phyloP scores from a whole-genome alignment of 2,888 invertebrate species.

The Furcula furcula region DNA sequence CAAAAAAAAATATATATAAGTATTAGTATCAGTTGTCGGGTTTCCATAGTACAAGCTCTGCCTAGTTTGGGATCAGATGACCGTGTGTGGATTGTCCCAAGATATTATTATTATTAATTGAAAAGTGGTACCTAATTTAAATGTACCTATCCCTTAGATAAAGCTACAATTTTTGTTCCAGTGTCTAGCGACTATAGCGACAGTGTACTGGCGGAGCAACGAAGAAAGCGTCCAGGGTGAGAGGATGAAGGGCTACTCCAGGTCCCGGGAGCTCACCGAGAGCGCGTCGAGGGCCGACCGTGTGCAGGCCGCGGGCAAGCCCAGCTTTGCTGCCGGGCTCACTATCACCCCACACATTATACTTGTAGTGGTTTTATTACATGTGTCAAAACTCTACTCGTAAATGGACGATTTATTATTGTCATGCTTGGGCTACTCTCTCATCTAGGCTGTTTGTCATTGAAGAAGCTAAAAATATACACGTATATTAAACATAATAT shows the following conservation, averaged over 20 bases:
- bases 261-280: slow-evolving; percentile 88
- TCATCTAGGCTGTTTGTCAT: too few relatives aligned
- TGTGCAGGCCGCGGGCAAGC: slow-evolving; percentile 84
- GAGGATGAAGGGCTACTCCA: slow-evolving; percentile 87
- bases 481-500: too few relatives aligned
- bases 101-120: too few relatives aligned
- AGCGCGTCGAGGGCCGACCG: slow-evolving; percentile 87
- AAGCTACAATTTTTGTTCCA: slow-evolving; percentile 42
- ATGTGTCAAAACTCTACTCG: slow-evolving; percentile 25
- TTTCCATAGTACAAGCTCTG: too few relatives aligned
- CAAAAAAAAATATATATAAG: too few relatives aligned
- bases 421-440: background rate
- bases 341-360: slow-evolving; percentile 31
- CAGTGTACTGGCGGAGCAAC: slow-evolving; percentile 93
- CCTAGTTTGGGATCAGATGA: too few relatives aligned
- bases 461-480: too few relatives aligned
- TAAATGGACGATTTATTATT: slow-evolving; percentile 17
- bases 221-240: slow-evolving; percentile 93
- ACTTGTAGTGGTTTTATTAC: slow-evolving; percentile 13
- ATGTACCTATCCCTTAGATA: too few relatives aligned
- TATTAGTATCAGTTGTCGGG: too few relatives aligned
- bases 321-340: slow-evolving; percentile 36
- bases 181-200: slow-evolving; percentile 93
- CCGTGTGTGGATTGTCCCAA: too few relatives aligned
- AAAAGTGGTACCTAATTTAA: too few relatives aligned